These are phyloP conservation scores for Arenicola marina DNA, from an alignment of 2,888 invertebrate genomes.

Conservation along the genomic window DNA sequence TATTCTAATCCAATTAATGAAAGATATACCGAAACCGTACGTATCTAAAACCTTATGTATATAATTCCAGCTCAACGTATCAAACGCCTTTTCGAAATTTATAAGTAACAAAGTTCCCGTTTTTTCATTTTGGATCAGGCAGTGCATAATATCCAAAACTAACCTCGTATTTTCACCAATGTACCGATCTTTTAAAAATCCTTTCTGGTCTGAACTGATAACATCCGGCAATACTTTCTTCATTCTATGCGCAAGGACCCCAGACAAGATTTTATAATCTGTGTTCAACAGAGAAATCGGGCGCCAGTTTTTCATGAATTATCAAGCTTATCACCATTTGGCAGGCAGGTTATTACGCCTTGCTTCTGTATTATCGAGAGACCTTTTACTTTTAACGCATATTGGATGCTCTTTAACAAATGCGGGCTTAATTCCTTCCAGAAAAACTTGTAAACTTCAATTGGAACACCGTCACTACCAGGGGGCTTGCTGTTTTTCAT, in stretches of 20 bases:
- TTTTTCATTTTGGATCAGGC: too few species aligned
- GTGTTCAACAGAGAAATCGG: slow-evolving; percentile 3
- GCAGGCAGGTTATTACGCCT: too few species aligned
- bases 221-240: neutral
- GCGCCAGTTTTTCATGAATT: slow-evolving; percentile 5
- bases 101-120: neutral
- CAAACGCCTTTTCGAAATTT: slow-evolving; percentile 11
- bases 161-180: slow-evolving; percentile 3
- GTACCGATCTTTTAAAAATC: neutral
- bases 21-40: slow-evolving; percentile 6
- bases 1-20: neutral
- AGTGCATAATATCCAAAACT: too few species aligned
- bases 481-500: neutral
- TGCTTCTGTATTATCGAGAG: too few species aligned
- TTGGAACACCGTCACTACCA: too few species aligned
- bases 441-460: too few species aligned
- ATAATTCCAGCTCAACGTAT: slow-evolving; percentile 5
- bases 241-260: neutral
- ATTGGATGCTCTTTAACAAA: neutral
- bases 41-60: neutral
- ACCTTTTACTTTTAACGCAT: too few species aligned
- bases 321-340: too few species aligned
- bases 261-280: slow-evolving; percentile 10
- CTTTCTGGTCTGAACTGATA: neutral
- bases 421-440: too few species aligned